A percentile compares a stretch with the other conserved stretches of the same genome.
These are phyloP conservation scores for Pionites leucogaster DNA, from an alignment of 2,113 vertebrate genomes.

Conservation along the genomic window DNA sequence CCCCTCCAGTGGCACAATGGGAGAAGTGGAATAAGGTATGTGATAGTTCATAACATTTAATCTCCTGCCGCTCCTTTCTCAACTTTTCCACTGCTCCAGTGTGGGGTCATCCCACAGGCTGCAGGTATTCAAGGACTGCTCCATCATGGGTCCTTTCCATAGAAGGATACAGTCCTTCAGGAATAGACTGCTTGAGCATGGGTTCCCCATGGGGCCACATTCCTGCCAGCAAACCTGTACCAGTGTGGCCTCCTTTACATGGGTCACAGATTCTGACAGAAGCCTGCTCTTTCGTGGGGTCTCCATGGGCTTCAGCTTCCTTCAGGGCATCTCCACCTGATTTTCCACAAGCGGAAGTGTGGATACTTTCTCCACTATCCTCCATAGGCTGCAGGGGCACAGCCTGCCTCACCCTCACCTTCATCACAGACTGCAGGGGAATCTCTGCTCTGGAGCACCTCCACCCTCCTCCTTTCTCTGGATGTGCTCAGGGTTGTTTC, in stretches of 20 bases:
- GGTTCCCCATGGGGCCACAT: accelerated
- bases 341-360: neutral
- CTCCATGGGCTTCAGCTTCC: neutral
- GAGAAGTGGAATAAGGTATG: accelerated
- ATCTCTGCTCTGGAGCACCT: neutral
- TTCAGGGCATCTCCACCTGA: neutral
- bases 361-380: neutral
- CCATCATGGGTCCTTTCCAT: neutral
- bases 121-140: neutral
- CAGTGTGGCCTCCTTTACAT: accelerated
- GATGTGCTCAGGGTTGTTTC: neutral
- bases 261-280: neutral
- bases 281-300: neutral
- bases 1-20: accelerated
- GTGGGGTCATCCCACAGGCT: neutral
- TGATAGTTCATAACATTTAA: neutral
- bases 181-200: neutral
- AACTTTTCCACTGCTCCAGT: neutral
- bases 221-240: neutral
- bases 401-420: neutral
- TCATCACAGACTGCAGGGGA: accelerated
- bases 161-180: neutral
- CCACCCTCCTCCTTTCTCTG: neutral
- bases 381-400: neutral
- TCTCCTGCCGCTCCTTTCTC: neutral